Evolutionary conservation across 2,797 vertebrate species (phyloP).

Genomic region (Mormyrus hasselquistii): DNA sequence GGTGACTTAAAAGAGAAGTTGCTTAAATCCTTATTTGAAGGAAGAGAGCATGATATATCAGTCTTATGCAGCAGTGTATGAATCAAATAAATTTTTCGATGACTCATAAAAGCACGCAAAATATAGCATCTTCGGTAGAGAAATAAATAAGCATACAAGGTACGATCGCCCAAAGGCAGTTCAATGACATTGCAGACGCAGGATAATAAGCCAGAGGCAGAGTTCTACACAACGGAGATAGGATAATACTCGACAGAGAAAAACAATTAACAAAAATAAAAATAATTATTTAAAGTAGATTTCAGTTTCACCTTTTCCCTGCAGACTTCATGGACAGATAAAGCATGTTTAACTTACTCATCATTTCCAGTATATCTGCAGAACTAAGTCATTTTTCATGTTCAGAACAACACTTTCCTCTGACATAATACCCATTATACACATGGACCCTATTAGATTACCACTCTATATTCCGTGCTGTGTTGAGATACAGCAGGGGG

Average conservation of each 20-base stretch:
- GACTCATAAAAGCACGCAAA: neutral
- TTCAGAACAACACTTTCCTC: neutral
- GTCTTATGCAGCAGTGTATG: neutral
- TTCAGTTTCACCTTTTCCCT: neutral
- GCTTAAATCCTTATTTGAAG: neutral
- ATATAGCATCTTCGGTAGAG: neutral
- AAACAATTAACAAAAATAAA: neutral
- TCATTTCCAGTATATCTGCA: neutral
- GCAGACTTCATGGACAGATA: neutral
- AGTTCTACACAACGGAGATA: neutral
- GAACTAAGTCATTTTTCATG: neutral
- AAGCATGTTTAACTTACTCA: neutral
- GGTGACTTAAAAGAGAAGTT: neutral
- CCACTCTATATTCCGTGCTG: neutral
- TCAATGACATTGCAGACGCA: neutral
- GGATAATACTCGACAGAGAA: neutral
- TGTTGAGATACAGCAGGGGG: neutral
- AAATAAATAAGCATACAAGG: neutral
- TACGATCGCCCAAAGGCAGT: neutral
- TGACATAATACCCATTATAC: neutral
- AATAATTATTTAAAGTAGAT: neutral
- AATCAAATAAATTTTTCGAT: neutral
- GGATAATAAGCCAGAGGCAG: neutral
- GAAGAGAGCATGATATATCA: constrained; percentile 30
- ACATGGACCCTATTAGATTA: neutral